Base-by-base conservation (phyloP, 1,140 invertebrate species). In the Elymnias hypermnestra region DNA sequence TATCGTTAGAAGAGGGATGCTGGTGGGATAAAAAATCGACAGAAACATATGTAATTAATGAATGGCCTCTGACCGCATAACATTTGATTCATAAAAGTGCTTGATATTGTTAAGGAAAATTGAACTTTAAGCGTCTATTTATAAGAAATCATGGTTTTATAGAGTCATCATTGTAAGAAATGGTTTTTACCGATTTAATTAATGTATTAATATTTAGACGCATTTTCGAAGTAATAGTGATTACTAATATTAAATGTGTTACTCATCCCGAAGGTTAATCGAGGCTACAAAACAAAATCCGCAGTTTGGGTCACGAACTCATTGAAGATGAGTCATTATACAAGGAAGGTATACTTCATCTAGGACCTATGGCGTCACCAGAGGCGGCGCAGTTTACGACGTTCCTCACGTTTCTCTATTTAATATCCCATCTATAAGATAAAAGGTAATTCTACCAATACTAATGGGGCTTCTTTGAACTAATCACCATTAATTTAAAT, bases 311-410 rank as follows among this genome's bases (percentile, higher is more conserved):
- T 83, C 81, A 83, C 75, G 81, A 79, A 55, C 69, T 63, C 41
- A 50, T 35, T 21, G 28, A 39, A 29, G 54, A 63, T 84, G 77
- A 84, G 54, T 82, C 79, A 84, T 41, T 42, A 14, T 66, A 71
- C 58, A 63, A 84, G 77, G 77, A 84, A 79, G 75, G 18, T 15
- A n/a, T 10, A 12, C 17, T 21, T 36, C 33, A 78, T 76, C 68
- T 68, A 70, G 70, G 63, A 63, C 56, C 54, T 42, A 79, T 84
- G 81, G 61, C 81, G 76, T 84, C 81, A 84, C 65, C 63, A 39
- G 22, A 23, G 25, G 21, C 37, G 22, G 37, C 35, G 37, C 28
- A 31, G 26, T 38, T 12, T 14, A 23, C 39, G 38, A 40, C 15
- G 23, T 23, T 49, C 31, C 44, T 29, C 52, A 48, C 44, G 43